Evolutionary conservation across 2,113 vertebrate genomes (phyloP), one percentile per base, ranked within the genome.

Genomic region (Calyptommatus sinebrachiatus): DNA sequence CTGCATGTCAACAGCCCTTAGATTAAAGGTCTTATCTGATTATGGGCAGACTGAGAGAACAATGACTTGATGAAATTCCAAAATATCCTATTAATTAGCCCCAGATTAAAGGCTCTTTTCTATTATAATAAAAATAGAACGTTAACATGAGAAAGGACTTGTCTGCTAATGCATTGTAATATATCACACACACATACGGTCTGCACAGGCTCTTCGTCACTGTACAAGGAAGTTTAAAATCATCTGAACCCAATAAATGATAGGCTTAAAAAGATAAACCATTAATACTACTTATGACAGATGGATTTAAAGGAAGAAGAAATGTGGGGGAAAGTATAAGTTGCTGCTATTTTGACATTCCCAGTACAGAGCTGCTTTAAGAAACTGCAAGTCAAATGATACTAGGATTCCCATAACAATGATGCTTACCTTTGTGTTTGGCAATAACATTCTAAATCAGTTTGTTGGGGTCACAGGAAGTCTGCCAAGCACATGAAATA

Each of bases 21-120:
- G 87, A 88, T 88, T 81, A 84, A 85, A 35, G 21, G 73, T 26
- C 50, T 92, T 85, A 86, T 86, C 84, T 89, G 81, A 83, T 89
- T 80, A 89, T 22, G 11, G 22, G 14, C 1, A 82, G 73, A 88
- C 61, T 78, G 85, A 88, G 79, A 78, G 88, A 88, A 11, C 53
- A 85, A 10, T 88, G 79, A 89, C 53, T 73, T 45, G 26, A 67
- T 31, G 88, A 61, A 90, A 88, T 79, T 87, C 41, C 22, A 83
- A 41, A 83, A 76, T 78, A 83, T 61, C 81, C 61, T 88, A 81
- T 80, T 87, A 88, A 86, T 84, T 88, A 91, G 63, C 48, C 24
- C 21, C 63, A 74, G 83, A 88, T 90, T 85, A 88, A 66, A 45
- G n/a, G 12, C 85, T 86, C 81, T 85, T 50, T 84, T 85, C 26